These are phyloP conservation scores for Takifugu rubripes DNA, from an alignment of 2,797 vertebrate genomes.

Conservation along the genomic window DNA sequence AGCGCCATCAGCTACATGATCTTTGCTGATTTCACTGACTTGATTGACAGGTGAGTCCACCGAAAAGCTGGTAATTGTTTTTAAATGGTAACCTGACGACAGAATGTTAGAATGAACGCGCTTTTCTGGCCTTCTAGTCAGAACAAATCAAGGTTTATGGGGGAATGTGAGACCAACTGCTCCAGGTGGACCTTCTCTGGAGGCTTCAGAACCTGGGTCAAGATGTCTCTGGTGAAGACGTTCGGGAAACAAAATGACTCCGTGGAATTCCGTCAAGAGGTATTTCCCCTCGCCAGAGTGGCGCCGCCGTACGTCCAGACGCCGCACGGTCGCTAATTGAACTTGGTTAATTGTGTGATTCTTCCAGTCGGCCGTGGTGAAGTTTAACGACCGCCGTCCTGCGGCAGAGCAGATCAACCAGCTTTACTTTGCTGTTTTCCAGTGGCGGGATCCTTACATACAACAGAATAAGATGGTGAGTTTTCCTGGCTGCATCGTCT, in stretches of 20 bases:
- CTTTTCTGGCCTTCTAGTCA: conserved; percentile 60
- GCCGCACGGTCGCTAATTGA: background rate
- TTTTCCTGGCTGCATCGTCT: background rate
- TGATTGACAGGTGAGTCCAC: conserved; percentile 79
- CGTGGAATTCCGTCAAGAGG: conserved; percentile 95
- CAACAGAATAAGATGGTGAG: conserved; percentile 92
- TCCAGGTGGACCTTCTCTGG: conserved; percentile 97
- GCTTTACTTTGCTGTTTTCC: conserved; percentile 93
- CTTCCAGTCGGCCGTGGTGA: conserved; percentile 89
- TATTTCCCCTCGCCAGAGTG: conserved; percentile 30
- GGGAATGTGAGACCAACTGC: conserved; percentile 90
- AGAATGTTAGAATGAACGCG: background rate
- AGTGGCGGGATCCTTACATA: conserved; percentile 94
- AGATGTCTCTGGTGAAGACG: conserved; percentile 95
- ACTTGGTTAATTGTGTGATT: background rate
- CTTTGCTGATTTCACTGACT: conserved; percentile 86
- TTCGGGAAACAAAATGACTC: conserved; percentile 82
- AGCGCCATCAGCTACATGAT: conserved; percentile 95
- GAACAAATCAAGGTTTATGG: conserved; percentile 87
- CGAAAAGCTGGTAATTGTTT: background rate
- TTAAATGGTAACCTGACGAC: too few species aligned
- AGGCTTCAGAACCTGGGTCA: conserved; percentile 97
- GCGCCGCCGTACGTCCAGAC: background rate
- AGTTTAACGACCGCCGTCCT: conserved; percentile 87
- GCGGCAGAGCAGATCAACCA: conserved; percentile 71